Conservation (phyloP, 2,888 invertebrate genomes). For the Acanthosepion lycidas region DNA sequence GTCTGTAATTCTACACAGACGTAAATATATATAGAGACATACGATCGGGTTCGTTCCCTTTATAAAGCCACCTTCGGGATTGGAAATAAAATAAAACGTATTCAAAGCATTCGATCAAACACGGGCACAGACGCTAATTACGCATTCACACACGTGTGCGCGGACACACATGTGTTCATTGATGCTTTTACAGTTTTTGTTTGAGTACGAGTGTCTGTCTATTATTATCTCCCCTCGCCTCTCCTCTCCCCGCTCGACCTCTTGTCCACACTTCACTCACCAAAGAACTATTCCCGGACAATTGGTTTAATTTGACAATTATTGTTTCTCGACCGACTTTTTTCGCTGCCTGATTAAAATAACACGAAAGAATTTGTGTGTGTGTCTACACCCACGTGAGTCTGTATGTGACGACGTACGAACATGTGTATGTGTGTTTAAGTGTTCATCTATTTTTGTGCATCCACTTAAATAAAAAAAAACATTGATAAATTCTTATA, state of each 20-base stretch:
- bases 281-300: slow-evolving; percentile 33
- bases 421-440: background rate
- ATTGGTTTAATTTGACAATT: background rate
- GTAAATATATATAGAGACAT: no score
- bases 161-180: no score
- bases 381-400: background rate
- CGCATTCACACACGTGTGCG: no score
- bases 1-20: no score
- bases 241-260: background rate
- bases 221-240: background rate
- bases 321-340: slow-evolving; percentile 33
- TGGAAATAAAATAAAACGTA: no score
- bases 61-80: no score
- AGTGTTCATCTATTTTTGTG: background rate
- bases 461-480: background rate
- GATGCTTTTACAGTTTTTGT: no score
- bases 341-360: background rate
- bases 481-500: no score
- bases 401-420: background rate
- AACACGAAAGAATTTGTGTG: background rate
- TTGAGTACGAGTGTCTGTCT: background rate
- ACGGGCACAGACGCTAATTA: no score
- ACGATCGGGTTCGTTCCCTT: no score
- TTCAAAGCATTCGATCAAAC: no score
- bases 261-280: background rate